Percentiles rank a stretch among this genome's conserved stretches.
Evolutionary conservation across 2,113 vertebrate genomes (phyloP).

Genomic region (Halichoeres trimaculatus): DNA sequence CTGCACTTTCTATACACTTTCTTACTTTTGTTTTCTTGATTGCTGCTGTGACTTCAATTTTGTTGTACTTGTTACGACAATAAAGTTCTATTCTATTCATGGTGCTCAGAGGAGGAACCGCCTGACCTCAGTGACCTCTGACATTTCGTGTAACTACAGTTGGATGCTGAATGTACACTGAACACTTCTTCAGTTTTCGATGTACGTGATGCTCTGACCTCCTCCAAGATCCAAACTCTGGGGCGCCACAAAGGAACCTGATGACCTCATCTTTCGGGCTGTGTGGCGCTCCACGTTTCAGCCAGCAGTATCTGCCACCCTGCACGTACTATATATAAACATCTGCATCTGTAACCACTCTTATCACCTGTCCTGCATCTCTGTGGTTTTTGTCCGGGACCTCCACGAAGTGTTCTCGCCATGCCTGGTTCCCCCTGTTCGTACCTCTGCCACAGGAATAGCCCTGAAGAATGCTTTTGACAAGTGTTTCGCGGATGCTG

Average conservation of each 20-base stretch:
- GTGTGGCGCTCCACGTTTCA: constrained; percentile 16
- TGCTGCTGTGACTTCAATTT: too few relatives aligned
- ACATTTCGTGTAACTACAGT: background rate
- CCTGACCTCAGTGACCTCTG: background rate
- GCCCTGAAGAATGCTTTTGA: constrained; percentile 82
- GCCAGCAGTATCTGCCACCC: constrained; percentile 54
- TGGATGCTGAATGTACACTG: background rate
- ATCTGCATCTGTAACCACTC: constrained; percentile 70
- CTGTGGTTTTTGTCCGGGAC: constrained; percentile 69
- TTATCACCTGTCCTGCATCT: constrained; percentile 79
- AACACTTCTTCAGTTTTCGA: background rate
- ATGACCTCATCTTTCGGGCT: constrained; percentile 36
- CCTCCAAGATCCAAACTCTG: background rate
- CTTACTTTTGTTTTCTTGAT: too few relatives aligned
- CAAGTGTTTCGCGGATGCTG: constrained; percentile 69
- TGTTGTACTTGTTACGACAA: too few relatives aligned
- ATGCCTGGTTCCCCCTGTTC: constrained; percentile 61
- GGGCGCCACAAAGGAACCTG: constrained; percentile 23
- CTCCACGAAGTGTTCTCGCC: constrained; percentile 69
- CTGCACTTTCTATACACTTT: too few relatives aligned
- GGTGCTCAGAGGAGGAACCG: constrained; percentile 1
- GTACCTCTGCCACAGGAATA: constrained; percentile 63
- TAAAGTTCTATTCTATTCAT: too few relatives aligned
- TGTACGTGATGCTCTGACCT: constrained; percentile 27
- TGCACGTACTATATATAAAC: constrained; percentile 81